These are phyloP conservation scores for Tetragnatha versicolor DNA, from an alignment of 1,140 invertebrate species.

Conservation along the genomic window DNA sequence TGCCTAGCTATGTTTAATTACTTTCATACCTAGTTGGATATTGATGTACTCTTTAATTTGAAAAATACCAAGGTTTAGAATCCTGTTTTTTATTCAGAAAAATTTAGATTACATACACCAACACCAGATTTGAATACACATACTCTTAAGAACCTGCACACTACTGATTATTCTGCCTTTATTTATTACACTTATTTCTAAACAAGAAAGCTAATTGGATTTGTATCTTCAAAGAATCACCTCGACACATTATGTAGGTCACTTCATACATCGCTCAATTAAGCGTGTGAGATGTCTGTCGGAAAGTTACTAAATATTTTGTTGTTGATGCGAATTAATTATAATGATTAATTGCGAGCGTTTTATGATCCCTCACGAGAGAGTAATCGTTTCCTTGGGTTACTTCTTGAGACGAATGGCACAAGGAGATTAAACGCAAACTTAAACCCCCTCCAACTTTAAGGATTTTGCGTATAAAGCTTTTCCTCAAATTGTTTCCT, in stretches of 20 bases:
- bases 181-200: too few species aligned
- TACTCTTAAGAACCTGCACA: too few species aligned
- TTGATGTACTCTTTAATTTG: too few species aligned
- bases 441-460: slow-evolving; percentile 12
- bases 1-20: too few species aligned
- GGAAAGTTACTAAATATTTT: slow-evolving; percentile 18
- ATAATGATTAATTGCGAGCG: slow-evolving; percentile 31
- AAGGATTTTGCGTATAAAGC: slow-evolving; percentile 21
- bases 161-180: too few species aligned
- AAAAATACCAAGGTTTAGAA: too few species aligned
- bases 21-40: too few species aligned
- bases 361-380: slow-evolving; percentile 23
- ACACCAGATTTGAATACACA: too few species aligned
- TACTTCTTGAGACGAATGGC: slow-evolving; percentile 13
- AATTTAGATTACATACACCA: too few species aligned
- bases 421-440: slow-evolving; percentile 20
- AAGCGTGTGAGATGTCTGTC: slow-evolving; percentile 18
- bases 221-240: too few species aligned
- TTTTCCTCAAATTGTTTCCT: slow-evolving; percentile 19
- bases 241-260: not conserved
- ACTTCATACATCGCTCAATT: not conserved
- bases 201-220: too few species aligned
- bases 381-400: slow-evolving; percentile 17
- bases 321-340: slow-evolving; percentile 33
- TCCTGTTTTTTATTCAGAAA: too few species aligned